Conservation (phyloP, 2,888 invertebrate genomes). For the Catocala nupta region DNA sequence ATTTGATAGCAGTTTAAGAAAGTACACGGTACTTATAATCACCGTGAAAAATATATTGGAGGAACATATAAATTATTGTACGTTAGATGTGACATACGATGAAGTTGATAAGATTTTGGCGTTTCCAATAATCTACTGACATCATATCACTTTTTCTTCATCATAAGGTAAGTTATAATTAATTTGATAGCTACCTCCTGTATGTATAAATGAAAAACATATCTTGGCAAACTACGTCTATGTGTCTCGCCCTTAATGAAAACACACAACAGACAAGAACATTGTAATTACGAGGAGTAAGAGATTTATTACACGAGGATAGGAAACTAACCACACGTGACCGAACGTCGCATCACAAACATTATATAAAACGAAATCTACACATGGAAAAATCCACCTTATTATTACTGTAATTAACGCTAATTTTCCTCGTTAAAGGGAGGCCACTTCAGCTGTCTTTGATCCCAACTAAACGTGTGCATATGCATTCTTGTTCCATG, state of each 20-base stretch:
- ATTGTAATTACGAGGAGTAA: slow-evolving; percentile 85
- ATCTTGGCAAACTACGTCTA: slow-evolving; percentile 55
- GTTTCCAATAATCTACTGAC: neutral
- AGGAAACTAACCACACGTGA: slow-evolving; percentile 85
- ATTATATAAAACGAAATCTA: slow-evolving; percentile 62
- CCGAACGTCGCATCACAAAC: slow-evolving; percentile 61
- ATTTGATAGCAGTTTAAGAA: too few relatives aligned
- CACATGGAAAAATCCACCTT: slow-evolving; percentile 72
- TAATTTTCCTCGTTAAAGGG: slow-evolving; percentile 63
- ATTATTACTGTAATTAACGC: slow-evolving; percentile 71
- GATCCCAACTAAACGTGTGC: slow-evolving; percentile 63
- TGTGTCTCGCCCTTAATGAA: slow-evolving; percentile 78
- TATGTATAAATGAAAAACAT: slow-evolving; percentile 26
- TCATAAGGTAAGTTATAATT: neutral
- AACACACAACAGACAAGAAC: slow-evolving; percentile 85
- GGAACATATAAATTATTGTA: too few relatives aligned
- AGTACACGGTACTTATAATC: too few relatives aligned
- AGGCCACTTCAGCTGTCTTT: slow-evolving; percentile 61
- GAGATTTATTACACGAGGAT: slow-evolving; percentile 85
- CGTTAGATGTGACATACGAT: too few relatives aligned
- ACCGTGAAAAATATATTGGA: too few relatives aligned
- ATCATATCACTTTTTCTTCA: neutral
- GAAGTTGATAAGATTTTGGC: too few relatives aligned
- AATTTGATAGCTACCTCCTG: neutral
- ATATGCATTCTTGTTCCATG: slow-evolving; percentile 83